Conservation (phyloP, 2,888 invertebrate species). For the Leptinotarsa peninsularis region DNA sequence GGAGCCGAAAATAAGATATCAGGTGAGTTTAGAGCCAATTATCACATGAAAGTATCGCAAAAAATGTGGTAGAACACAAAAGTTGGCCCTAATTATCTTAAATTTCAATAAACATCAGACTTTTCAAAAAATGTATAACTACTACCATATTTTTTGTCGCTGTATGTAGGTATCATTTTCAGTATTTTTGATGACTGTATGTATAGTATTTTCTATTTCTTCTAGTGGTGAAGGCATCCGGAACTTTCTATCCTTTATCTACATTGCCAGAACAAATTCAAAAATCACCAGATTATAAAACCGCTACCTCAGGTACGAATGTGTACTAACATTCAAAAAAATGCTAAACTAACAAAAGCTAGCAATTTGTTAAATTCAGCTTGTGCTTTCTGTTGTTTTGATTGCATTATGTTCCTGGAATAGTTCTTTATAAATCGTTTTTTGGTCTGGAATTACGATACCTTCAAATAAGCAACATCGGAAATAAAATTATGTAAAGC, state of each 20-base stretch:
- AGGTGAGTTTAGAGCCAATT: constrained; percentile 55
- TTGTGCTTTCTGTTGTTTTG: constrained; percentile 2
- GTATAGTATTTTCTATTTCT: constrained; percentile 63
- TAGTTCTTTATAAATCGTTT: neutral
- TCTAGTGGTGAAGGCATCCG: constrained; percentile 92
- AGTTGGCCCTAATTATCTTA: neutral
- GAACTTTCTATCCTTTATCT: constrained; percentile 89
- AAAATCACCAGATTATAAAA: constrained; percentile 71
- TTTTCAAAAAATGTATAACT: neutral
- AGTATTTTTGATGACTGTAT: constrained; percentile 41
- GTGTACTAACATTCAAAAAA: constrained; percentile 52
- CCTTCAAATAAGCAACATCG: too few species aligned
- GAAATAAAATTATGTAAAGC: too few species aligned
- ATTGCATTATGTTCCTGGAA: neutral
- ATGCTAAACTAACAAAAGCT: constrained; percentile 25
- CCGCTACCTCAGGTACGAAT: constrained; percentile 68
- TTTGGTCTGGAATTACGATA: neutral
- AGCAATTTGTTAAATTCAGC: neutral
- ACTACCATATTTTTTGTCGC: constrained; percentile 41
- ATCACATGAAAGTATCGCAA: neutral
- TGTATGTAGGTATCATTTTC: constrained; percentile 8
- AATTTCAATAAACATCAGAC: too few species aligned
- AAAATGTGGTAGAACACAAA: neutral
- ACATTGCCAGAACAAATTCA: constrained; percentile 69
- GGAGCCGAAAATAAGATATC: constrained; percentile 60